These are phyloP conservation scores for Drosophila orena DNA, from an alignment of 1,140 invertebrate genomes.

Conservation along the genomic window DNA sequence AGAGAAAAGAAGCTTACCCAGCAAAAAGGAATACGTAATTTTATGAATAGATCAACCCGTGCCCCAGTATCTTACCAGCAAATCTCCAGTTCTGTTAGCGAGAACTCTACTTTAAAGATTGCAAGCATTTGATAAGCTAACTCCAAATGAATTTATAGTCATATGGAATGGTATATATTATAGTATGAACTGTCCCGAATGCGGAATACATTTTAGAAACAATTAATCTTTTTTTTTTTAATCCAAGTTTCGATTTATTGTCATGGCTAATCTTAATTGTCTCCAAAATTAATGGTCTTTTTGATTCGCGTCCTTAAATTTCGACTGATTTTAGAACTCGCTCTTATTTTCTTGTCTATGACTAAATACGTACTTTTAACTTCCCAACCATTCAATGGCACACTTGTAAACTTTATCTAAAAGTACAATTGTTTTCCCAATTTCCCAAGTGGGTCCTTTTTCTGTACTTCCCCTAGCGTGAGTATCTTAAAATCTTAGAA, in stretches of 20 bases:
- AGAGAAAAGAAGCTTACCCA: conserved; percentile 4
- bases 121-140: conserved; percentile 40
- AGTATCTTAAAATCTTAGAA: too few species aligned
- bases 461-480: too few species aligned
- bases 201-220: conserved; percentile 33
- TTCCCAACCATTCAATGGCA: conserved; percentile 35
- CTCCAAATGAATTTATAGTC: conserved; percentile 52
- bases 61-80: conserved; percentile 17
- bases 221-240: conserved; percentile 20
- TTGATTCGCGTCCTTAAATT: conserved; percentile 11
- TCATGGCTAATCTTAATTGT: conserved; percentile 21
- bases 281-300: conserved; percentile 27
- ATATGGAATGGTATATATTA: conserved; percentile 4
- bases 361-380: not conserved
- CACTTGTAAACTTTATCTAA: too few species aligned
- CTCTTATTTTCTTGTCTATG: conserved; percentile 14
- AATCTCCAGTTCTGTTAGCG: conserved; percentile 19
- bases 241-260: conserved; percentile 20
- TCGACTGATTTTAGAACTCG: conserved; percentile 31
- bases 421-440: too few species aligned
- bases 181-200: conserved; percentile 11
- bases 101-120: conserved; percentile 42
- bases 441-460: too few species aligned
- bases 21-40: conserved; percentile 44
- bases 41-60: conserved; percentile 46